phyloP scores from a whole-genome alignment of 2,113 vertebrate genomes.

The Tretioscincus oriximinensis region DNA sequence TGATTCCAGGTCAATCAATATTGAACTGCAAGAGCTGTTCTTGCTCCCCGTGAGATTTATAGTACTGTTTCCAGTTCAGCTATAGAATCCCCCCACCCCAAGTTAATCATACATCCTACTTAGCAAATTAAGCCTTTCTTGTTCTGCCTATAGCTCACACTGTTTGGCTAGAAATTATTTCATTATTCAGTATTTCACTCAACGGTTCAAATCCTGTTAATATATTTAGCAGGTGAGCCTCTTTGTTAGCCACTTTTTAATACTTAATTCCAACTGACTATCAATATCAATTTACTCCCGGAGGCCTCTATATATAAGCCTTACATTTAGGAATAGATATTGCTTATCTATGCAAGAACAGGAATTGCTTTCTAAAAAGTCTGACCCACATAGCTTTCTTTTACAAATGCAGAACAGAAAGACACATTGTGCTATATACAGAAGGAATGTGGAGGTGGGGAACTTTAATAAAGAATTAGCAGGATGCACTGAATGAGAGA shows the following conservation, averaged over 20 bases:
- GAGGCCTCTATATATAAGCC: neutral
- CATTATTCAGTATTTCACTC: conserved; percentile 8
- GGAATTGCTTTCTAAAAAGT: conserved; percentile 22
- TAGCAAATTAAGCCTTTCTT: conserved; percentile 1
- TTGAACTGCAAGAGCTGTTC: neutral
- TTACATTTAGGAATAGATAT: conserved; percentile 3
- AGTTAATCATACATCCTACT: neutral
- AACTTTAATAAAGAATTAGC: neutral
- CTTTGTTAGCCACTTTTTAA: neutral
- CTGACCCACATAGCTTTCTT: neutral
- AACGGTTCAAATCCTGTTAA: conserved; percentile 4
- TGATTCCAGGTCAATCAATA: neutral
- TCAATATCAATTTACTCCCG: neutral
- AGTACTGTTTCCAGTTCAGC: neutral
- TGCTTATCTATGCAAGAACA: neutral
- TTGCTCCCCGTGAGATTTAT: neutral
- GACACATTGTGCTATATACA: conserved; percentile 8
- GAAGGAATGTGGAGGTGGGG: conserved; percentile 14
- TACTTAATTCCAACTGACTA: neutral
- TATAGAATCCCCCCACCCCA: neutral
- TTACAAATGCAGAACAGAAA: conserved; percentile 6
- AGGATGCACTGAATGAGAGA: conserved; percentile 35
- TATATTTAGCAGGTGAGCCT: conserved; percentile 8
- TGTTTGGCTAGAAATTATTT: conserved; percentile 12
- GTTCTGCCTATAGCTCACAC: neutral